These are phyloP conservation scores for Neotoxoptera formosana DNA, from an alignment of 1,140 invertebrate genomes.

Conservation along the genomic window DNA sequence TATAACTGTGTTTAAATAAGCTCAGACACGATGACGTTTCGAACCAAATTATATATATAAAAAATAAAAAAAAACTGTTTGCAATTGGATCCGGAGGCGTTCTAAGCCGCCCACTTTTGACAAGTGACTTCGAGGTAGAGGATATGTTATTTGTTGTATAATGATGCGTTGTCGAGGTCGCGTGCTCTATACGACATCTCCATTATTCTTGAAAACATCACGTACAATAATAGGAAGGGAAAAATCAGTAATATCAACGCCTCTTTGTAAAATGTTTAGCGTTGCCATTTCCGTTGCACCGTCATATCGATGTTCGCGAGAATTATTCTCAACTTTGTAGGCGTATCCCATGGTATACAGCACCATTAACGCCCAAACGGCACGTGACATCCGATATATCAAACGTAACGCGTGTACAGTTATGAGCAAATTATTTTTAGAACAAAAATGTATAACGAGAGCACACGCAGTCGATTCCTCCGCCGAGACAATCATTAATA, in stretches of 20 bases:
- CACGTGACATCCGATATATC: constrained; percentile 38
- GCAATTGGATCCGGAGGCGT: constrained; percentile 48
- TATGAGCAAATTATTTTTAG: constrained; percentile 20
- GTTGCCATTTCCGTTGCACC: constrained; percentile 37
- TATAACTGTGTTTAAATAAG: constrained; percentile 26
- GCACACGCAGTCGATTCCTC: not conserved
- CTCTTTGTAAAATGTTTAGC: constrained; percentile 7
- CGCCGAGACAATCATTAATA: not conserved
- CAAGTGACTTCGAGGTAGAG: constrained; percentile 50
- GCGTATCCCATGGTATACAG: not conserved
- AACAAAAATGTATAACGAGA: constrained; percentile 29
- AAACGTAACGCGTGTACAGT: not conserved
- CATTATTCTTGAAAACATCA: constrained; percentile 52
- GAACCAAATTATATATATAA: constrained; percentile 2
- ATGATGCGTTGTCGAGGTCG: constrained; percentile 48
- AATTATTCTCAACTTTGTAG: constrained; percentile 32
- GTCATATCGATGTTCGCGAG: constrained; percentile 30
- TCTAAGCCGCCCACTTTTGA: constrained; percentile 51
- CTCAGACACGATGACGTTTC: constrained; percentile 20
- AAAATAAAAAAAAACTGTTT: constrained; percentile 1
- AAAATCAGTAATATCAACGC: constrained; percentile 37
- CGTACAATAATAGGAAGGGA: constrained; percentile 25
- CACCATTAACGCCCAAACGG: constrained; percentile 46
- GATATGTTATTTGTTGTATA: constrained; percentile 49
- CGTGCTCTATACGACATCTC: constrained; percentile 42